Percentiles rank a stretch among this genome's conserved stretches.
Evolutionary conservation across 2,797 vertebrate genomes (phyloP).

Genomic region (Benthosema pterotum): DNA sequence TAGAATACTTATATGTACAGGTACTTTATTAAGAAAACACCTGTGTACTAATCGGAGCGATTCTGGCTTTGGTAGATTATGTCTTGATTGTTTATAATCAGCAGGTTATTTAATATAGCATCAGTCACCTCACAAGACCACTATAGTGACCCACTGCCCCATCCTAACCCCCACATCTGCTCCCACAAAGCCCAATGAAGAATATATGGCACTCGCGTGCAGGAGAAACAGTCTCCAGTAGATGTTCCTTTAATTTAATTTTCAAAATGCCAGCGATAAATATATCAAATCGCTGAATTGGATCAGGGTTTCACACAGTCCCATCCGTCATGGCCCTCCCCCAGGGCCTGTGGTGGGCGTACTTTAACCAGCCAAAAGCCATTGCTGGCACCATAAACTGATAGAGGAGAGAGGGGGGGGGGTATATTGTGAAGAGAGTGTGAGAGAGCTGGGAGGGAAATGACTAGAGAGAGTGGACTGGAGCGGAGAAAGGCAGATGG

Average conservation of each 20-base stretch:
- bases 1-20: too few species aligned
- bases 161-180: conserved; percentile 57
- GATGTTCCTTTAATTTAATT: conserved; percentile 78
- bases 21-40: too few species aligned
- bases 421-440: background rate
- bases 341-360: conserved; percentile 72
- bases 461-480: background rate
- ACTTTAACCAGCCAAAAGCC: conserved; percentile 73
- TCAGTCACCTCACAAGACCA: conserved; percentile 10
- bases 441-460: conserved; percentile 11
- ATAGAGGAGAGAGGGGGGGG: conserved; percentile 27
- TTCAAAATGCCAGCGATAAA: conserved; percentile 81
- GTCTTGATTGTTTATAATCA: too few species aligned
- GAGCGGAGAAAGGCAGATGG: conserved; percentile 42
- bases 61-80: too few species aligned
- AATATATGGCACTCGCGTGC: conserved; percentile 80
- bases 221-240: conserved; percentile 77
- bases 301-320: conserved; percentile 76
- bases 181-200: conserved; percentile 67
- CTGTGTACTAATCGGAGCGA: too few species aligned
- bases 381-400: conserved; percentile 57
- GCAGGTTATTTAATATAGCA: too few species aligned
- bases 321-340: conserved; percentile 76
- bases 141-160: conserved; percentile 37
- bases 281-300: conserved; percentile 77